Percentiles rank a stretch among this genome's conserved stretches.
Evolutionary conservation across 2,113 vertebrate species (phyloP).

Genomic region (Ailuropoda melanoleuca): DNA sequence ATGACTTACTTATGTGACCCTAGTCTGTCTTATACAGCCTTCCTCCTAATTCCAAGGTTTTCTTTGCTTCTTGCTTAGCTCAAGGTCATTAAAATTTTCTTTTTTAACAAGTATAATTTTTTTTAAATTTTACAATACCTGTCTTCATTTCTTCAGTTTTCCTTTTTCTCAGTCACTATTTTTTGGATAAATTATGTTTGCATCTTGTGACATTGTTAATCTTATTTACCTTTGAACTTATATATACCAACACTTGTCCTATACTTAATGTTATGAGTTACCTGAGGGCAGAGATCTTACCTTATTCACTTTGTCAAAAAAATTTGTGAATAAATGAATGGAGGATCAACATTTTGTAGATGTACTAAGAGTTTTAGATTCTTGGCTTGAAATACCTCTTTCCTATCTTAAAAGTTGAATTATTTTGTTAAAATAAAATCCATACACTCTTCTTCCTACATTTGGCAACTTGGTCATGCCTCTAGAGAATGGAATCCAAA

Average conservation of each 20-base stretch:
- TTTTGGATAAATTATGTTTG: background rate
- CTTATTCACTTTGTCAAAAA: background rate
- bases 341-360: background rate
- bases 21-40: background rate
- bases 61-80: background rate
- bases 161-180: background rate
- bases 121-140: background rate
- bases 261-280: background rate
- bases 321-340: background rate
- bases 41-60: background rate
- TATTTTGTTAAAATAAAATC: conserved; percentile 24
- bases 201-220: background rate
- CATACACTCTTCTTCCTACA: background rate
- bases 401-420: background rate
- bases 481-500: background rate
- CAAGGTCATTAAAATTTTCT: background rate
- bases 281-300: background rate
- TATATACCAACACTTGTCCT: background rate
- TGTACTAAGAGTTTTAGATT: background rate
- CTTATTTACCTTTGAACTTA: background rate
- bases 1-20: background rate
- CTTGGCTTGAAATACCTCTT: background rate
- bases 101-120: background rate
- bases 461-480: background rate
- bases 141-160: background rate